These are phyloP conservation scores for mouse (Mus musculus) DNA, from an alignment of 2,113 vertebrate genomes.

Conservation along the genomic window GRCm39 chr1:125573501-125574000, in stretches of 20 bases:
- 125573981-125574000: slow-evolving; percentile 8
- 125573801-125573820: slow-evolving; percentile 29
- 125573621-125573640: background rate
- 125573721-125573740: background rate
- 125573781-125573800: background rate
- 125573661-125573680: background rate
- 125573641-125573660: background rate
- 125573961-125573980: slow-evolving; percentile 8
- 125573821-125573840: background rate
- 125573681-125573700: background rate
- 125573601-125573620: background rate
- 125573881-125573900: slow-evolving; percentile 17
- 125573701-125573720: slow-evolving; percentile 27
- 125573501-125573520: background rate
- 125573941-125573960: background rate
- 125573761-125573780: slow-evolving; percentile 34
- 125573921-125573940: background rate
- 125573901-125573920: background rate
- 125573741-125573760: slow-evolving; percentile 33
- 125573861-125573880: background rate
- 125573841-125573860: background rate
- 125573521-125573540: background rate
- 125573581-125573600: background rate
- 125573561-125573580: background rate
- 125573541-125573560: background rate